These are phyloP conservation scores for Malurus elegans DNA, from an alignment of 2,113 vertebrate species.

Conservation along the genomic window DNA sequence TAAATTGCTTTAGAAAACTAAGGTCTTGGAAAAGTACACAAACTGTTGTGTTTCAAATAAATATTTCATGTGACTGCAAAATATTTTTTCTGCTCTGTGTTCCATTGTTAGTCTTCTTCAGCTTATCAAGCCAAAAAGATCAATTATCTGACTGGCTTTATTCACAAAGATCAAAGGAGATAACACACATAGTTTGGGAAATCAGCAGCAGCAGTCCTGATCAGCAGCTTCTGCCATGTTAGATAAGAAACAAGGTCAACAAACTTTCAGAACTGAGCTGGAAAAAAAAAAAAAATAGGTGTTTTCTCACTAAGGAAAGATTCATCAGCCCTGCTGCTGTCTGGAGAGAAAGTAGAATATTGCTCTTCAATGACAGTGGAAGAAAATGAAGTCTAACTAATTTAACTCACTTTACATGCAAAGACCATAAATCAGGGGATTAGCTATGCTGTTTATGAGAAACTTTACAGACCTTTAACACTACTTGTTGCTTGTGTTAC, in stretches of 20 bases:
- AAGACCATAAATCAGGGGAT: not conserved
- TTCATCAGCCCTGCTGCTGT: not conserved
- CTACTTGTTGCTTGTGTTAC: not conserved
- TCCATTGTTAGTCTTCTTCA: not conserved
- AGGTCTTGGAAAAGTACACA: not conserved
- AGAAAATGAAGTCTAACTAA: not conserved
- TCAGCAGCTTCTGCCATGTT: not conserved
- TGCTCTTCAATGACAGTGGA: not conserved
- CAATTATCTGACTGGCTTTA: slow-evolving; percentile 24
- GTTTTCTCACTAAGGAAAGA: not conserved
- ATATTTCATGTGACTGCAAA: not conserved
- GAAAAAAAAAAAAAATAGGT: not conserved
- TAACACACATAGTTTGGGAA: not conserved
- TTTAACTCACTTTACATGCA: not conserved
- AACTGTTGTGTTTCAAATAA: not conserved
- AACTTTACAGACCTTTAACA: not conserved
- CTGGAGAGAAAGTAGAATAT: not conserved
- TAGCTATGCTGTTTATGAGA: not conserved
- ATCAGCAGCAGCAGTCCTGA: not conserved
- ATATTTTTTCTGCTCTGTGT: not conserved
- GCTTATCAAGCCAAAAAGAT: not conserved
- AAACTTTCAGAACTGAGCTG: not conserved
- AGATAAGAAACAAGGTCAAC: slow-evolving; percentile 21
- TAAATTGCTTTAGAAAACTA: not conserved
- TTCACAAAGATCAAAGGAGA: slow-evolving; percentile 5